These are phyloP conservation scores for Drosophila conformis DNA, from an alignment of 2,888 invertebrate genomes.

Conservation along the genomic window DNA sequence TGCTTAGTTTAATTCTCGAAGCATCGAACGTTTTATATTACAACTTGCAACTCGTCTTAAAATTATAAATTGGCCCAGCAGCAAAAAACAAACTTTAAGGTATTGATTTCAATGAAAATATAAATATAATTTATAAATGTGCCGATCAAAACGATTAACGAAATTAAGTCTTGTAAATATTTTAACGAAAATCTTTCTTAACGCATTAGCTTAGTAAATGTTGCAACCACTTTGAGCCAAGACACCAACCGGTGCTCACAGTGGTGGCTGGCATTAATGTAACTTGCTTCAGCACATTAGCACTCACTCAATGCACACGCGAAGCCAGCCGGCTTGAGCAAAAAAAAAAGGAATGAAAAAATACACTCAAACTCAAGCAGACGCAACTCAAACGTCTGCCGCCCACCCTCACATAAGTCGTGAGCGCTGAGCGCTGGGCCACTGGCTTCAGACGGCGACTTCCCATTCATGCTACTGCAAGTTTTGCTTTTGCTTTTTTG, in stretches of 20 bases:
- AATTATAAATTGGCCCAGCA: not conserved
- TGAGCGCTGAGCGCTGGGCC: slow-evolving; percentile 8
- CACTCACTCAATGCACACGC: slow-evolving; percentile 52
- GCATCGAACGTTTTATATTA: not conserved
- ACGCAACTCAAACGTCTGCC: slow-evolving; percentile 60
- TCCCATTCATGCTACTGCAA: slow-evolving; percentile 77
- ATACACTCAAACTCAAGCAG: slow-evolving; percentile 59
- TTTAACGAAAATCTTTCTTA: slow-evolving; percentile 26
- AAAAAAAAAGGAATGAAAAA: slow-evolving; percentile 16
- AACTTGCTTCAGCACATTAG: slow-evolving; percentile 25
- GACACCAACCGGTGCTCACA: slow-evolving; percentile 66
- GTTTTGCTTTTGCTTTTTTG: slow-evolving; percentile 55
- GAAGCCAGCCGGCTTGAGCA: slow-evolving; percentile 43
- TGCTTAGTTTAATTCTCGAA: not conserved
- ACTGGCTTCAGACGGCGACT: slow-evolving; percentile 67
- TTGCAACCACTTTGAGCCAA: slow-evolving; percentile 59
- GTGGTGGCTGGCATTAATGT: slow-evolving; percentile 47
- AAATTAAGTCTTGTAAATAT: not conserved
- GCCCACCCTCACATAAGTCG: slow-evolving; percentile 47
- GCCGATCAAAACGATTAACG: no score
- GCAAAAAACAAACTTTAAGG: not conserved
- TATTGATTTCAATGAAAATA: not conserved
- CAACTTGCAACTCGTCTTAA: not conserved
- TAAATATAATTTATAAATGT: not conserved
- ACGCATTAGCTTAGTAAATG: slow-evolving; percentile 52